A percentile compares a stretch with the other conserved stretches of the same genome.
Evolutionary conservation across 1,140 invertebrate species (phyloP).

Genomic region (Aphelenchoides avenae): DNA sequence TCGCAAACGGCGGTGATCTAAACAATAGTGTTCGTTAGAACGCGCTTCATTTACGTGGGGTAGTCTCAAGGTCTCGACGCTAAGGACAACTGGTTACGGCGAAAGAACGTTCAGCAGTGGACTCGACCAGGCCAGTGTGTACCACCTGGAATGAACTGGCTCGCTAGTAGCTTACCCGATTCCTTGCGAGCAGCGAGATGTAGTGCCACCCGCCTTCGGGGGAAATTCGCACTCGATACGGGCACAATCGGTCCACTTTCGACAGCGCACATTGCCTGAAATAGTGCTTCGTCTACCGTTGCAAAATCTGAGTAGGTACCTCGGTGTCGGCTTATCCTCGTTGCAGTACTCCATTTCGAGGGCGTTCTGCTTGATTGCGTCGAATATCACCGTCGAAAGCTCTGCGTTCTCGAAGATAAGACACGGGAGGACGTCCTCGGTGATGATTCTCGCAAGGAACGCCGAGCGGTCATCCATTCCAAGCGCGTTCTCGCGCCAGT

Average conservation of each 20-base stretch:
- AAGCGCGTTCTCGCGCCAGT: slow-evolving; percentile 16
- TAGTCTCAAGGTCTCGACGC: too few relatives aligned
- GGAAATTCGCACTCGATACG: slow-evolving; percentile 11
- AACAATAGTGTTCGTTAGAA: too few relatives aligned
- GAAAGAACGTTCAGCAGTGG: too few relatives aligned
- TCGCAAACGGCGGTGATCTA: slow-evolving; percentile 22
- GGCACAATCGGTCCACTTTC: slow-evolving; percentile 6
- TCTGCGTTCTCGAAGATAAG: slow-evolving; percentile 19
- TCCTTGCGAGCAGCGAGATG: slow-evolving; percentile 16
- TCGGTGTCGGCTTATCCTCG: too few relatives aligned
- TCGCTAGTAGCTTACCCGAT: slow-evolving; percentile 5
- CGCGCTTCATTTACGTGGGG: too few relatives aligned
- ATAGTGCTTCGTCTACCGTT: too few relatives aligned
- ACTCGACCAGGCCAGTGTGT: too few relatives aligned
- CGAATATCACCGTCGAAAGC: slow-evolving; percentile 6
- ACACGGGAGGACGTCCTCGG: slow-evolving; percentile 16
- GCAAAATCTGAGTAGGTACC: too few relatives aligned
- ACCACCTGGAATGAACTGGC: slow-evolving; percentile 3
- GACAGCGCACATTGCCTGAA: slow-evolving; percentile 18
- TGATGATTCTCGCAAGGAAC: slow-evolving; percentile 10
- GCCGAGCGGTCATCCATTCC: slow-evolving; percentile 8
- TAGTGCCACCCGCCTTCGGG: slow-evolving; percentile 8
- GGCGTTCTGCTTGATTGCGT: slow-evolving; percentile 6
- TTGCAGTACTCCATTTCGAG: slow-evolving; percentile 18
- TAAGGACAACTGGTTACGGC: too few relatives aligned